Conservation (phyloP, 1,140 invertebrate species). For the Leptinotarsa defecta region DNA sequence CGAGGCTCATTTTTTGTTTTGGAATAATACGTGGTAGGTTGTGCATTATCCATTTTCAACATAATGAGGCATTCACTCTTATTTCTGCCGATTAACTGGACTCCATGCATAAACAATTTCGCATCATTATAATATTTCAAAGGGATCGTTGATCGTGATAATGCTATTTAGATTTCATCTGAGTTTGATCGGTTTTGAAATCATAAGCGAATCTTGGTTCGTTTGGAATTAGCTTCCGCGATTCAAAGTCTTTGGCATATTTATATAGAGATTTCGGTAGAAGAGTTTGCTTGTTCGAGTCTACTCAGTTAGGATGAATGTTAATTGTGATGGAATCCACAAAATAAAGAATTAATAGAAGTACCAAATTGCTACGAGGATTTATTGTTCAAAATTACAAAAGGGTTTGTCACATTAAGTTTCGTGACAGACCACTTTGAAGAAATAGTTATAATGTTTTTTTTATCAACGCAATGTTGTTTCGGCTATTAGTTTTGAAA, state of each 20-base stretch:
- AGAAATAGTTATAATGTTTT: too few relatives aligned
- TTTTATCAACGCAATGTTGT: too few relatives aligned
- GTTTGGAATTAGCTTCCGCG: constrained; percentile 42
- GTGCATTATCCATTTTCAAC: constrained; percentile 52
- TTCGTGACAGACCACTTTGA: too few relatives aligned
- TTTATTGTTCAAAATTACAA: too few relatives aligned
- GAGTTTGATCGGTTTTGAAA: not conserved
- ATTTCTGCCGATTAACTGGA: constrained; percentile 35
- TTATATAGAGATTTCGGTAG: too few relatives aligned
- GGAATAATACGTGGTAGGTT: constrained; percentile 34
- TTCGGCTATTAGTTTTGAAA: too few relatives aligned
- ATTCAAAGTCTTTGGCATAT: constrained; percentile 23
- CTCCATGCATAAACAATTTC: constrained; percentile 43
- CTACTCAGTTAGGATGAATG: too few relatives aligned
- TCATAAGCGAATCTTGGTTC: constrained; percentile 19
- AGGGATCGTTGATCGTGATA: constrained; percentile 48
- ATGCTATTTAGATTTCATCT: constrained; percentile 48
- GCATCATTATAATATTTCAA: constrained; percentile 50
- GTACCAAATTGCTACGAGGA: too few relatives aligned
- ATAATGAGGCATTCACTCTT: constrained; percentile 51
- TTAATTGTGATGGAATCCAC: too few relatives aligned
- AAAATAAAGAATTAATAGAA: too few relatives aligned
- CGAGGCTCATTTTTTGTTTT: constrained; percentile 41
- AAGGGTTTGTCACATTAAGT: too few relatives aligned
- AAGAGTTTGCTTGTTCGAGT: too few relatives aligned